Conservation (phyloP, 2,888 invertebrate species). For the Drosophila mimica region DNA sequence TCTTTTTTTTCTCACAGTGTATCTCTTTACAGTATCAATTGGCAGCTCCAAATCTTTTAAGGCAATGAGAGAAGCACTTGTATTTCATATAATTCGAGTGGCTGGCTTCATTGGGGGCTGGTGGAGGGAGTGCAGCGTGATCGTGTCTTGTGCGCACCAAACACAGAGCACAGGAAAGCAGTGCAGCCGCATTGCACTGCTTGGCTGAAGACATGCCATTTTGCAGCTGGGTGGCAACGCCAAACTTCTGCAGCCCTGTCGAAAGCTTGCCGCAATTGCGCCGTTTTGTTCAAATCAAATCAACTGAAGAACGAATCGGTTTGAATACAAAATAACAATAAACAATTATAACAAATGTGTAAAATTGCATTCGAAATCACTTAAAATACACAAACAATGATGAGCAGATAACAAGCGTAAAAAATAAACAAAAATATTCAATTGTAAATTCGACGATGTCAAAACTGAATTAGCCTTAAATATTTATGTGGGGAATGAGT, state of each 20-base stretch:
- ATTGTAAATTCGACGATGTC: background rate
- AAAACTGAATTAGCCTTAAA: too few relatives aligned
- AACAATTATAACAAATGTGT: background rate
- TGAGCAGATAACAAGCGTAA: too few relatives aligned
- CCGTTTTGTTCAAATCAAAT: constrained; percentile 12
- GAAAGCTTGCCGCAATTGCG: constrained; percentile 1
- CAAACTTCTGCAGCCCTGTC: constrained; percentile 19
- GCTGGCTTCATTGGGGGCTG: background rate
- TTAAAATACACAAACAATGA: background rate
- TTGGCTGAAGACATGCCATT: background rate
- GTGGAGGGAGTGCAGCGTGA: constrained; percentile 5
- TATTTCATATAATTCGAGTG: background rate
- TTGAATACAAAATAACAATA: background rate
- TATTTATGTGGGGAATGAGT: background rate
- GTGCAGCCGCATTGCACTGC: constrained; percentile 13
- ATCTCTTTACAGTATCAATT: background rate
- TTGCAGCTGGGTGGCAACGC: constrained; percentile 29
- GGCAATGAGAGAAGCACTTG: background rate
- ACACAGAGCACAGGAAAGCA: background rate
- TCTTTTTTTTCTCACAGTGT: background rate
- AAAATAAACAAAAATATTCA: background rate
- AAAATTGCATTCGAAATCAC: background rate
- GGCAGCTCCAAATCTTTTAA: background rate
- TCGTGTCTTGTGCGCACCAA: constrained; percentile 26
- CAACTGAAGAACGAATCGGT: too few relatives aligned